Base-by-base conservation (phyloP, 2,888 invertebrate species). In the Harpalus rufipes region DNA sequence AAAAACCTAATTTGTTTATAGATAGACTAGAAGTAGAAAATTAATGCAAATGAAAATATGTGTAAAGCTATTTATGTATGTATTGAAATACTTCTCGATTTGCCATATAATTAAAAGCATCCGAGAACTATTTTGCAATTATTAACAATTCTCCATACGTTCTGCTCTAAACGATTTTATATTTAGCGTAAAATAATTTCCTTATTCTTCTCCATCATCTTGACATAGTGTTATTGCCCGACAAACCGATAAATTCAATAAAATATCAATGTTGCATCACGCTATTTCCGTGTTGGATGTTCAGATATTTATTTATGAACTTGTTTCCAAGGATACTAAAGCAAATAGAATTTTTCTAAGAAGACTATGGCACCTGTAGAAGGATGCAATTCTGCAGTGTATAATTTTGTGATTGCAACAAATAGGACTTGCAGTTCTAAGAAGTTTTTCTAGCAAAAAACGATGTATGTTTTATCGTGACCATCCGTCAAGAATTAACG, bases 391-490 rank as follows among this genome's bases (percentile, higher is more conserved):
- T 32, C n/a, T 51, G 10, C 44, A 51, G 44, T 44, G 44, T 74
- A 74, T 74, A 74, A 74, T 74, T 74, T 74, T 74, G 72, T 74
- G 72, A 74, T 74, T 68, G 68, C 32, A 68, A 68, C 7, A 74
- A 74, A 74, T 41, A 41, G n/a, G 25, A 12, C 25, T 32, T 44
- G 41, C 16, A 74, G 44, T 74, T 74, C 72, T 44, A 16, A 41
- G 72, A 74, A 74, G 7, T 68, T n/a, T 68, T 68, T 65, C 41
- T 74, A 44, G 18, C 44, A 74, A 74, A 74, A 44, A 74, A 74
- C 44, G 44, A 16, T 44, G 10, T 44, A 39, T 68, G 16, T 14
- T 44, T 16, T 44, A 41, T 74, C 72, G 44, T 74, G 72, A 44
- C 72, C 18, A 74, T 74, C 18, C 16, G 44, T 74, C 44, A 74